Evolutionary conservation across 2,888 invertebrate species (phyloP).

Genomic region (Apotomis betuletana): DNA sequence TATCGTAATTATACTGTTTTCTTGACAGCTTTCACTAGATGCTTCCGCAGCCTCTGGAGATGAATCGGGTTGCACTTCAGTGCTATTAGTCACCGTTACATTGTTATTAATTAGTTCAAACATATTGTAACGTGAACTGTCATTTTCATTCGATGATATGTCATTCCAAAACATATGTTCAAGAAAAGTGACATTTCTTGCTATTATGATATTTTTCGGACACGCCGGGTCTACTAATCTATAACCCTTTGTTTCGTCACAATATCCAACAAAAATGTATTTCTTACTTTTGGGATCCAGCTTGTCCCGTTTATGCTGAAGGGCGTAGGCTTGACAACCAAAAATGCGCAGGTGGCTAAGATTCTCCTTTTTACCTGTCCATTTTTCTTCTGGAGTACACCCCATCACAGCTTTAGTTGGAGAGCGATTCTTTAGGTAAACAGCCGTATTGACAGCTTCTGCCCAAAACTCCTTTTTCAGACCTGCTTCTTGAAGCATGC

Average conservation of each 20-base stretch:
- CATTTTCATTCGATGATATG: background rate
- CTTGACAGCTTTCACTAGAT: background rate
- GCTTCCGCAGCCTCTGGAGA: background rate
- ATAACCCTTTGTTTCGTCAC: background rate
- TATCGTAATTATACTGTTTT: background rate
- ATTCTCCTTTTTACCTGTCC: conserved; percentile 2
- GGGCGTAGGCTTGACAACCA: conserved; percentile 10
- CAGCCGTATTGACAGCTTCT: background rate
- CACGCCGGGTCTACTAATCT: background rate
- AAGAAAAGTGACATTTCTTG: background rate
- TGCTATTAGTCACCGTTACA: background rate
- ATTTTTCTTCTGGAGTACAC: conserved; percentile 2
- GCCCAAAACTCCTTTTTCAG: conserved; percentile 12
- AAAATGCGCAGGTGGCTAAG: conserved; percentile 12
- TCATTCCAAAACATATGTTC: background rate
- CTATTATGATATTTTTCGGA: background rate
- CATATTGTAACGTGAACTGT: background rate
- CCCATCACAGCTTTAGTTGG: conserved; percentile 26
- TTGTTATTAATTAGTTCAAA: background rate
- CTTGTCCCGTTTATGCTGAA: background rate
- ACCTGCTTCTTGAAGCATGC: conserved; percentile 5
- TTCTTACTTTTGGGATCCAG: background rate
- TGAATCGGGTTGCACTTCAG: background rate
- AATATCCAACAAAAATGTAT: background rate
- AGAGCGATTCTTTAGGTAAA: conserved; percentile 16